Base-by-base conservation (phyloP, 1,140 invertebrate species). In the Meloidogyne chitwoodi region DNA sequence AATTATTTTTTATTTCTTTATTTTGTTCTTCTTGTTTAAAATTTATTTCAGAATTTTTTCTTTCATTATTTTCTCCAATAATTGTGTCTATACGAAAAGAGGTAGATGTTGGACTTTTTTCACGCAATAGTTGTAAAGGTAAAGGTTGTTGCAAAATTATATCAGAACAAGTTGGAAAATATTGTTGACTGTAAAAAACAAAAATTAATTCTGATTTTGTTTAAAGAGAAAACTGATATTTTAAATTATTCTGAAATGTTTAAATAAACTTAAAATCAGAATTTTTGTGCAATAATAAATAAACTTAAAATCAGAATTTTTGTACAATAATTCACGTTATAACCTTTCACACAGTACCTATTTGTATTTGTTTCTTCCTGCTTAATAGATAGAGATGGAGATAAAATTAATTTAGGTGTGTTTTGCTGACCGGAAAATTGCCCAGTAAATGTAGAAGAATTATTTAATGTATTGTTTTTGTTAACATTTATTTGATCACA, bases 81-180 rank as follows among this genome's bases (percentile, higher is more conserved):
- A 73, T 61, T 26, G 71, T 22, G 12, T 73, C 71, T 29, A 73
- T 73, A 31, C 71, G 71, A 64, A 73, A 41, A n/a, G 70, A 72
- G n/a, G 70, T 31, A 41, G 48, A 56, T 27, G 70, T n/a, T 56
- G 44, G 48, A 34, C 56, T 61, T 63, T 29, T 24, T 68, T 26
- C 67, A 48, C 22, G 27, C 26, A 62, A 72, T 26, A 38, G 19
- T 14, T 14, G 14, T 19, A 3, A 2, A 19, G 19, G 14, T 48
- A 48, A 48, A 19, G 44, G 44, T 56, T 56, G 48, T 56, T 56
- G 48, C n/a, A 56, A 56, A 56, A 8, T n/a, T 56, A n/a, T n/a
- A 56, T 56, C 48, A 56, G n/a, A 56, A 56, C 2, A 56, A 8
- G 16, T 56, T 56, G 48, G 48, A 8, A 56, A 56, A 6, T 56